Percentiles rank a stretch among this genome's conserved stretches.
phyloP scores from a whole-genome alignment of 1,140 invertebrate genomes.

The Maniola jurtina region DNA sequence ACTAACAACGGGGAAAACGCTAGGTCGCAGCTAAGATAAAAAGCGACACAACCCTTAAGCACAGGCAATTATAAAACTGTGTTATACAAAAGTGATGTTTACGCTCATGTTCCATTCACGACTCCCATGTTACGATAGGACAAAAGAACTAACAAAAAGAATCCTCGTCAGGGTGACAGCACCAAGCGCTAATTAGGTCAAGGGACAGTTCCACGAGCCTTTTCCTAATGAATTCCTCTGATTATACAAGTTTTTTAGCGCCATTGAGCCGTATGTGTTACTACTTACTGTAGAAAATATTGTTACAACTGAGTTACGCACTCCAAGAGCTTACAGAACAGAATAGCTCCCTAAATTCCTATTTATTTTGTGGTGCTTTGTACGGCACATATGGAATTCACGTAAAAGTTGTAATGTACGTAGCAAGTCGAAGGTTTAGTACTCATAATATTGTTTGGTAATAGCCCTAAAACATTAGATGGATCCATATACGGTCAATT shows the following conservation, averaged over 20 bases:
- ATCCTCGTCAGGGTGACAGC: constrained; percentile 6
- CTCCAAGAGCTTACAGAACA: no score
- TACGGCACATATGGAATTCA: no score
- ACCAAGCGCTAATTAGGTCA: constrained; percentile 16
- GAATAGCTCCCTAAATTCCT: no score
- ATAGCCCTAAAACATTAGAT: no score
- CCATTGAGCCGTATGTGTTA: constrained; percentile 1
- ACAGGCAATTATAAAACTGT: background rate
- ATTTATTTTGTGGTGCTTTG: no score
- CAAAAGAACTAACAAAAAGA: constrained; percentile 14
- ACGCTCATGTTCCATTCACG: background rate
- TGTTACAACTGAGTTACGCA: background rate
- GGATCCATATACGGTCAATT: no score
- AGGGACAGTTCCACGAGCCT: constrained; percentile 12
- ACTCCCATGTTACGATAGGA: constrained; percentile 10
- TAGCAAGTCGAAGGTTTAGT: no score
- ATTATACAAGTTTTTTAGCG: constrained; percentile 17
- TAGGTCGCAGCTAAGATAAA: background rate
- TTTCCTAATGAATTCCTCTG: constrained; percentile 16
- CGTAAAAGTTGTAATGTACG: no score
- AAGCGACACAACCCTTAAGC: background rate
- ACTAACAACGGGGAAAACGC: no score
- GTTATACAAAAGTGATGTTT: background rate
- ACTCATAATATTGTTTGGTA: no score
- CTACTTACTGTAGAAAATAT: no score